A percentile compares a stretch with the other conserved stretches of the same genome.
phyloP scores from a whole-genome alignment of 64 coral and sea anemone species.

The Acropora yongei region DNA sequence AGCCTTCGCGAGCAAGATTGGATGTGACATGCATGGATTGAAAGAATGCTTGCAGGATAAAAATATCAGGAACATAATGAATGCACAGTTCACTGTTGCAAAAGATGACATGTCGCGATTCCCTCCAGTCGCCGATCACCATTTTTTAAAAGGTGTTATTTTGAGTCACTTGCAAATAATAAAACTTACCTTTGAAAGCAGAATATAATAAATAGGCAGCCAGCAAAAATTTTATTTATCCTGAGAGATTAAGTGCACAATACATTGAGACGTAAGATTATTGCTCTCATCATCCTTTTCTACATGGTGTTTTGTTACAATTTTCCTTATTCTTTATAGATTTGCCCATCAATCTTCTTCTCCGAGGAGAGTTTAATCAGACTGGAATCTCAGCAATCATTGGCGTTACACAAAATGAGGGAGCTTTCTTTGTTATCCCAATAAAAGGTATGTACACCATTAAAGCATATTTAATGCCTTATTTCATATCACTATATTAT shows the following conservation, averaged over 20 bases:
- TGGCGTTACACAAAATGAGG: constrained; percentile 50
- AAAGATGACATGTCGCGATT: neutral
- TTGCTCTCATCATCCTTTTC: too few relatives aligned
- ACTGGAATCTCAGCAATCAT: constrained; percentile 44
- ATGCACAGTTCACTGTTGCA: neutral
- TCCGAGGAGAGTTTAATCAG: constrained; percentile 59
- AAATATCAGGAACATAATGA: neutral
- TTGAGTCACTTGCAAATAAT: too few relatives aligned
- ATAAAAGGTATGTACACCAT: neutral
- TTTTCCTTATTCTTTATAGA: constrained; percentile 35
- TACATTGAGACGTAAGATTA: too few relatives aligned
- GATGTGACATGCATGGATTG: neutral
- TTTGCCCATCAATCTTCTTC: constrained; percentile 51
- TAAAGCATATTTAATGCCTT: neutral
- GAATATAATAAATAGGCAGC: too few relatives aligned
- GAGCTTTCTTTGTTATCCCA: constrained; percentile 50
- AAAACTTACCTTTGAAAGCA: too few relatives aligned
- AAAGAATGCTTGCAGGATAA: neutral
- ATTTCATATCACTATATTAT: neutral
- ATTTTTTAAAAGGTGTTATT: constrained; percentile 20
- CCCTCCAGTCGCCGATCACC: constrained; percentile 1
- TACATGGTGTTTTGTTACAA: neutral
- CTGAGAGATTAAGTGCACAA: too few relatives aligned
- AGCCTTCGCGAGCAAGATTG: neutral
- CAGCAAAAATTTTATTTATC: too few relatives aligned